These are phyloP conservation scores for Achatina immaculata DNA, from an alignment of 1,140 invertebrate genomes.

Conservation along the genomic window DNA sequence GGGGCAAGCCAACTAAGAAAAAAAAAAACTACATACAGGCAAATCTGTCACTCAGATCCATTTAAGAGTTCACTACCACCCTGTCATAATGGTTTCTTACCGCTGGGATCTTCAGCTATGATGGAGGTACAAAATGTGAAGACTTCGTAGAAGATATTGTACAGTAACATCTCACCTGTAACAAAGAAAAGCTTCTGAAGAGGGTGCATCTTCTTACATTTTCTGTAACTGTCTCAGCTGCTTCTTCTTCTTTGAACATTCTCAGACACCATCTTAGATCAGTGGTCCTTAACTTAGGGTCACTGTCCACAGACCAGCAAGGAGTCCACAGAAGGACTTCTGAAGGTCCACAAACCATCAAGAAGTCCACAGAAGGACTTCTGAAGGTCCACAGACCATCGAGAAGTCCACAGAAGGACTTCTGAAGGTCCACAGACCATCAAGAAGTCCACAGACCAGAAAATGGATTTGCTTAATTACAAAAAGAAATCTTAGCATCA, in stretches of 20 bases:
- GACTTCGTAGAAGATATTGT: conserved; percentile 78
- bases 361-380: not conserved
- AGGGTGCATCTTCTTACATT: not conserved
- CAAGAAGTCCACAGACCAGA: not conserved
- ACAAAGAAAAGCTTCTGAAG: conserved; percentile 14
- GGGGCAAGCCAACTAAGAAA: too few relatives aligned
- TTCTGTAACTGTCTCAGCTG: too few relatives aligned
- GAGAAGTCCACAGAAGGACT: not conserved
- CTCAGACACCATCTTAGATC: too few relatives aligned
- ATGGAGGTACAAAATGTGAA: conserved; percentile 77
- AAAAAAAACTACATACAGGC: too few relatives aligned
- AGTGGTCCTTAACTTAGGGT: too few relatives aligned
- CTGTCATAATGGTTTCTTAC: conserved; percentile 48
- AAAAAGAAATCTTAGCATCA: too few relatives aligned
- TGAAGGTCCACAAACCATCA: not conserved
- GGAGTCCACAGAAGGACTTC: not conserved
- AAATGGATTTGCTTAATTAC: too few relatives aligned
- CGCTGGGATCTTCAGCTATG: conserved; percentile 72
- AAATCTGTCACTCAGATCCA: too few relatives aligned
- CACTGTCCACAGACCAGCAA: too few relatives aligned
- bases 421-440: not conserved
- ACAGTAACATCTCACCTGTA: conserved; percentile 74
- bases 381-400: not conserved
- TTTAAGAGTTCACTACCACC: not conserved
- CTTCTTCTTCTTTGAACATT: too few relatives aligned